phyloP scores from a whole-genome alignment of 1,140 invertebrate genomes.

The Batillaria attramentaria region DNA sequence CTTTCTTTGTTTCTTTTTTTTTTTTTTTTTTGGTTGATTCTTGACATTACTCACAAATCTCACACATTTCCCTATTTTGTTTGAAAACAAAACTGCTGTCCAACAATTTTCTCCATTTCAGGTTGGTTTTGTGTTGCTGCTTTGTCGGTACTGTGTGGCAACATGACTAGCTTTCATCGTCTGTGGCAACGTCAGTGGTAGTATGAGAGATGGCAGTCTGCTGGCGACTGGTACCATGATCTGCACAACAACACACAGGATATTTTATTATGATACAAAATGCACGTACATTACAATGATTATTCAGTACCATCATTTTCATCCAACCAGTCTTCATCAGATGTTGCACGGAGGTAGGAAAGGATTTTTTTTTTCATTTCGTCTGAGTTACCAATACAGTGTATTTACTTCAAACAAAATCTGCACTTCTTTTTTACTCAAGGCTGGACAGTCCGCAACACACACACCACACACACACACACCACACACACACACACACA shows the following conservation, averaged over 20 bases:
- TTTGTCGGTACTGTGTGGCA: no score
- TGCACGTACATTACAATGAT: neutral
- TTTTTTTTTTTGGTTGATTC: no score
- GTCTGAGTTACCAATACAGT: neutral
- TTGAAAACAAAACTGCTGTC: no score
- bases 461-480: no score
- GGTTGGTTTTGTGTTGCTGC: no score
- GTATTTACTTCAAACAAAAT: neutral
- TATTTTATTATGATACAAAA: neutral
- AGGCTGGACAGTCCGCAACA: no score
- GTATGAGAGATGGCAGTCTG: constrained; percentile 58
- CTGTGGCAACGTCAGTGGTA: constrained; percentile 56
- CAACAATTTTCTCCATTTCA: no score
- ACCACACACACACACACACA: no score
- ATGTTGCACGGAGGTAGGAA: neutral
- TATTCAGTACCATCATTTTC: neutral
- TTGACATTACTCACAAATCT: no score
- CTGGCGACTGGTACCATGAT: constrained; percentile 57
- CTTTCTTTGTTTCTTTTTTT: no score
- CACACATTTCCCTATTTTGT: no score
- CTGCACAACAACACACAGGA: constrained; percentile 34
- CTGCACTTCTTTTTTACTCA: no score
- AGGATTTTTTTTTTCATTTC: neutral
- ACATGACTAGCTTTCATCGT: constrained; percentile 32
- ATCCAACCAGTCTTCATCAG: neutral